A percentile compares a stretch with the other conserved stretches of the same genome.
Conservation (phyloP, 2,888 invertebrate species). For the Ctenicera cuprea region DNA sequence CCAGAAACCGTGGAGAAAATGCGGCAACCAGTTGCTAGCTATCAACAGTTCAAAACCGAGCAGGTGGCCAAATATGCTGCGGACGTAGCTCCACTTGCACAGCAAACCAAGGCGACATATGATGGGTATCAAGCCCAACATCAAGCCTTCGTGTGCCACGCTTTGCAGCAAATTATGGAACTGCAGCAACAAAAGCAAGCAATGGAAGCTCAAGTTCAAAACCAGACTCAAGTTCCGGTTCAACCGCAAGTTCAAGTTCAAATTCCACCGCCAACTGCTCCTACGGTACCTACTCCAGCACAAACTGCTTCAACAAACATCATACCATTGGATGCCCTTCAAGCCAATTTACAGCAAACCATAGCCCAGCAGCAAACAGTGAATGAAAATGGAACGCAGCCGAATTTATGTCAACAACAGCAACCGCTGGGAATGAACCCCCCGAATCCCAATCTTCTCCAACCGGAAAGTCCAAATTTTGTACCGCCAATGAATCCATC, state of each 20-base stretch:
- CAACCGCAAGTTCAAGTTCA: constrained; percentile 39
- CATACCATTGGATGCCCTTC: constrained; percentile 63
- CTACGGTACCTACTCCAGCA: constrained; percentile 46
- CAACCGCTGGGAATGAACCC: constrained; percentile 51
- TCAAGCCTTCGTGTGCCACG: constrained; percentile 94
- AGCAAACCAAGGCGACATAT: constrained; percentile 88
- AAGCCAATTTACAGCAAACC: constrained; percentile 50
- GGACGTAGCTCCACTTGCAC: constrained; percentile 84
- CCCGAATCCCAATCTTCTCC: constrained; percentile 59
- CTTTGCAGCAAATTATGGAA: constrained; percentile 90
- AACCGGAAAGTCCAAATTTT: constrained; percentile 56
- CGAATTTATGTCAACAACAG: constrained; percentile 30
- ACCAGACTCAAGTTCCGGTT: constrained; percentile 46
- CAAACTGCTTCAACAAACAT: constrained; percentile 57
- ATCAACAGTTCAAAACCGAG: constrained; percentile 91
- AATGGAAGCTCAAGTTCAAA: constrained; percentile 75
- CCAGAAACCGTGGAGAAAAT: constrained; percentile 88
- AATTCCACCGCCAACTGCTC: constrained; percentile 43
- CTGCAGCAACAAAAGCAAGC: constrained; percentile 86
- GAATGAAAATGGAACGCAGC: constrained; percentile 57
- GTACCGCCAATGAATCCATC: constrained; percentile 67
- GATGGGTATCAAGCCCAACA: constrained; percentile 89
- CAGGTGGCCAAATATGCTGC: constrained; percentile 86
- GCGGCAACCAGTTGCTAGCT: constrained; percentile 90
- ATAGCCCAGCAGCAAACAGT: constrained; percentile 46